Evolutionary conservation across 2,888 invertebrate species (phyloP).

Genomic region (Lycocerus yunnanus): DNA sequence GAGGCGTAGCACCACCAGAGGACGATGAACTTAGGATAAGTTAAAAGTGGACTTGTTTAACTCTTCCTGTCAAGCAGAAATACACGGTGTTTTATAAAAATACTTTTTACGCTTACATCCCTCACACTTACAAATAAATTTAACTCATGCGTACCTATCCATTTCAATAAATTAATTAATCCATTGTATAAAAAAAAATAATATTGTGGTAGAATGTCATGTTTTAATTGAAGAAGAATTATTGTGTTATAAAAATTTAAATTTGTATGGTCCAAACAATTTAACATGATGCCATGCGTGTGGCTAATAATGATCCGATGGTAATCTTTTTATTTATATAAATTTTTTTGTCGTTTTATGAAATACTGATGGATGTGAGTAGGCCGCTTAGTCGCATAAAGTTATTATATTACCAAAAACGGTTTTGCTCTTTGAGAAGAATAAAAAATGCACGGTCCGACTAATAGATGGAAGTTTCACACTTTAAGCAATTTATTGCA

Average conservation of each 20-base stretch:
- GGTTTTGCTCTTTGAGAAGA: too few relatives aligned
- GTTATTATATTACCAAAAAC: too few relatives aligned
- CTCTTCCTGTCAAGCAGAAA: constrained; percentile 34
- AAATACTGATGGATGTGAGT: not conserved
- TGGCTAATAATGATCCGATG: not conserved
- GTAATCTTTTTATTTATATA: not conserved
- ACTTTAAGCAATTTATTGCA: too few relatives aligned
- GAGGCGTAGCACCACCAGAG: constrained; percentile 34
- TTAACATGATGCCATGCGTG: not conserved
- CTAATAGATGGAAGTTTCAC: too few relatives aligned
- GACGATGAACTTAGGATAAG: constrained; percentile 32
- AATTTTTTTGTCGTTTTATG: not conserved
- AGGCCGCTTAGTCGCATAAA: too few relatives aligned
- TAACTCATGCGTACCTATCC: constrained; percentile 10
- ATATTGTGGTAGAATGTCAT: not conserved
- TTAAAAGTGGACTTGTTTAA: constrained; percentile 35
- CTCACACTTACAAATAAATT: constrained; percentile 7
- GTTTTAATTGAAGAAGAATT: not conserved
- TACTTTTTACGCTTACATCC: constrained; percentile 13
- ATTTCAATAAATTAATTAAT: not conserved
- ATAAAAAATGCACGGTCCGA: not conserved
- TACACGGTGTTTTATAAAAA: constrained; percentile 28
- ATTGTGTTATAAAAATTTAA: not conserved
- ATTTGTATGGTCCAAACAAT: not conserved
- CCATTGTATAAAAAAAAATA: not conserved